phyloP scores from a whole-genome alignment of 2,888 invertebrate species.

The Neria commutata region DNA sequence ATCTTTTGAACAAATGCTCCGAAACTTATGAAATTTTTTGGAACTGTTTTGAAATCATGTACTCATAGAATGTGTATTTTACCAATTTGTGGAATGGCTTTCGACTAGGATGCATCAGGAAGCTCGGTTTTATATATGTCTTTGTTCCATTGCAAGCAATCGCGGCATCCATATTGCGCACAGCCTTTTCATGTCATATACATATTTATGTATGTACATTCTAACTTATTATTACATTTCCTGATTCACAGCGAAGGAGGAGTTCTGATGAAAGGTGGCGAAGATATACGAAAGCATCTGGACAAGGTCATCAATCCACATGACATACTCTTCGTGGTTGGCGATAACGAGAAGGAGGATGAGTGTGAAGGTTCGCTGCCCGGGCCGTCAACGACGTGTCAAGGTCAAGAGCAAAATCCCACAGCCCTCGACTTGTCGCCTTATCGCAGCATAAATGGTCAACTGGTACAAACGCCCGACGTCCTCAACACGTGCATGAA shows the following conservation, averaged over 20 bases:
- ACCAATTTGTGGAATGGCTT: background rate
- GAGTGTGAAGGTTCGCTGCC: constrained; percentile 33
- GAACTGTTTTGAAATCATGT: constrained; percentile 25
- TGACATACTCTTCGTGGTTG: constrained; percentile 47
- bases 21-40: constrained; percentile 18
- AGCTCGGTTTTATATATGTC: too few relatives aligned
- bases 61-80: background rate
- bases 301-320: constrained; percentile 41
- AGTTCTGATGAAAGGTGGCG: constrained; percentile 27
- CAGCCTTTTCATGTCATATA: too few relatives aligned
- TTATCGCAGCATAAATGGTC: constrained; percentile 37
- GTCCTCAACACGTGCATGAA: constrained; percentile 27
- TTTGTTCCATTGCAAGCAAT: too few relatives aligned
- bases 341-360: constrained; percentile 35
- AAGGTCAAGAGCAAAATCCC: constrained; percentile 14
- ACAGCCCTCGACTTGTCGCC: constrained; percentile 40
- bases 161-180: too few relatives aligned
- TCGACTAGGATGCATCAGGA: too few relatives aligned
- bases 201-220: too few relatives aligned
- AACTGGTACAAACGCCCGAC: constrained; percentile 30
- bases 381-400: constrained; percentile 29
- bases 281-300: constrained; percentile 39
- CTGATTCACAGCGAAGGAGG: background rate
- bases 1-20: too few relatives aligned
- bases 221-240: too few relatives aligned